Evolutionary conservation across 2,113 vertebrate genomes (phyloP).

Genomic region (Dryoscopus gambensis): DNA sequence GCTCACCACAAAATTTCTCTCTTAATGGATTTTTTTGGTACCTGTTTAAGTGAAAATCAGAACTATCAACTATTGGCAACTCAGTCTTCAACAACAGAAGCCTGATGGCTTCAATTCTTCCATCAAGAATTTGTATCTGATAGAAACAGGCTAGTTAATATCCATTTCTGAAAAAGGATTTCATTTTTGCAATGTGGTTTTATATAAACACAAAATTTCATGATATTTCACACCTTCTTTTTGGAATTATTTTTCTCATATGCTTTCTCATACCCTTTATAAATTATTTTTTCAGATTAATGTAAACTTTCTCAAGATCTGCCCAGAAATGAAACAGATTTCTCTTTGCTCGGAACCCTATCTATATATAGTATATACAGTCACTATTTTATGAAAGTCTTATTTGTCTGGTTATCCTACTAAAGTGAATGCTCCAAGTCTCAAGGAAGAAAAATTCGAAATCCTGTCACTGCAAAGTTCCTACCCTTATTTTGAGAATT

Average conservation of each 20-base stretch:
- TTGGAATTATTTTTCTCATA: background rate
- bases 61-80: background rate
- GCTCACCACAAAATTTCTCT: background rate
- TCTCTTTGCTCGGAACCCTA: background rate
- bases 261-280: background rate
- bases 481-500: background rate
- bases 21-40: background rate
- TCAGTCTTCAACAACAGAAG: background rate
- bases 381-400: background rate
- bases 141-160: background rate
- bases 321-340: background rate
- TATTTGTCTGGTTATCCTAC: background rate
- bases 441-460: background rate
- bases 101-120: background rate
- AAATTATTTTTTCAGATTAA: background rate
- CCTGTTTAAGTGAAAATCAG: background rate
- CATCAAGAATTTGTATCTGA: background rate
- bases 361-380: background rate
- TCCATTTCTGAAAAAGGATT: background rate
- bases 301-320: background rate
- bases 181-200: background rate
- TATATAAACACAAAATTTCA: background rate
- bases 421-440: background rate
- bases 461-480: background rate
- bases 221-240: background rate